Conservation (phyloP, 1,140 invertebrate genomes). For the Orussus abietinus region DNA sequence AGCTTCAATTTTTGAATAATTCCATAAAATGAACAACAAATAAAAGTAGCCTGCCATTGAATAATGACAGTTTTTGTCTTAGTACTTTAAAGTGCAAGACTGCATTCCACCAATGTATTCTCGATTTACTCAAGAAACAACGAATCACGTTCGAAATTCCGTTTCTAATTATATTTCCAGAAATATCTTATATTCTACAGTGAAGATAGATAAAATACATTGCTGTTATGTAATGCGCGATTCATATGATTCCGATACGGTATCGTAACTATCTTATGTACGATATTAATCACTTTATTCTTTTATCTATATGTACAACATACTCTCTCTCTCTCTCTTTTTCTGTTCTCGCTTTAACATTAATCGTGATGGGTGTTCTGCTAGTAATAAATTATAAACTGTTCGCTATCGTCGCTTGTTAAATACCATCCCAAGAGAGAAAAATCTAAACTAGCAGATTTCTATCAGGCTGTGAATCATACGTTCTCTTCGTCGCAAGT, state of each 20-base stretch:
- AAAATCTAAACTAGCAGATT: constrained; percentile 24
- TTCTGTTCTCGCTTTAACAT: constrained; percentile 17
- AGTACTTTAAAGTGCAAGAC: constrained; percentile 1
- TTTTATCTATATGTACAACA: constrained; percentile 38
- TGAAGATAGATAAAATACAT: constrained; percentile 39
- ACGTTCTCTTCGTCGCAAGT: constrained; percentile 5
- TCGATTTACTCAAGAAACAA: no score
- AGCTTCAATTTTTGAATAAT: constrained; percentile 5
- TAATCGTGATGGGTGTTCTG: constrained; percentile 23
- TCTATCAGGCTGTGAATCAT: constrained; percentile 13
- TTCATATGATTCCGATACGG: constrained; percentile 25
- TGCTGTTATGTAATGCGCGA: constrained; percentile 22
- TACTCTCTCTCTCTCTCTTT: constrained; percentile 5
- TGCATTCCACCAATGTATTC: not conserved
- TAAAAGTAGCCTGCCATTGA: constrained; percentile 4
- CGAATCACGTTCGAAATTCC: not conserved
- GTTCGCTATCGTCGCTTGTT: constrained; percentile 23
- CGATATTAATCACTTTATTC: constrained; percentile 26
- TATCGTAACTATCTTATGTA: constrained; percentile 20
- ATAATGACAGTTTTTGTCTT: not conserved
- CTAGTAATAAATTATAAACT: constrained; percentile 45
- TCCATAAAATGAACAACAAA: constrained; percentile 5
- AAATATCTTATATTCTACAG: constrained; percentile 33
- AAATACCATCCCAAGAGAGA: constrained; percentile 27
- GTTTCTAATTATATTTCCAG: constrained; percentile 28